Evolutionary conservation across 2,888 invertebrate species (phyloP), one percentile per base, ranked within the genome.

Genomic region (Charanyca ferruginea): DNA sequence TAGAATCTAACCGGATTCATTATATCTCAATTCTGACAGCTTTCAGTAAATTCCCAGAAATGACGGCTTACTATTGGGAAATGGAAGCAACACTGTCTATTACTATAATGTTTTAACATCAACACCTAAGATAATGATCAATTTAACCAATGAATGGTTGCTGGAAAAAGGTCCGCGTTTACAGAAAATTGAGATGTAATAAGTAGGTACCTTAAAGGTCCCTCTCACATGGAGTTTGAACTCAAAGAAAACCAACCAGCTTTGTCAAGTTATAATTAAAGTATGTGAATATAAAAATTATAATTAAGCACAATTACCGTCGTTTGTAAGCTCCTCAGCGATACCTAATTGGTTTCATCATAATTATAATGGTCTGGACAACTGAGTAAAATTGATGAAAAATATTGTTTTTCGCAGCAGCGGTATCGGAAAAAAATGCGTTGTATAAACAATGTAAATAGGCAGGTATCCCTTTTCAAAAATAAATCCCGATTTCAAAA

Each of bases 11-110:
- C 54, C 52, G 62, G 70, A 52, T 61, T 68, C 61, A 25, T 57
- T 22, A 57, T 53, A 75, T 68, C 38, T 35, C 25, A 53, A 35
- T 58, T n/a, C 48, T 35, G 75, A 55, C 55, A 74, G 67, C 54
- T 35, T 41, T 38, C 16, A 38, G 54, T 44, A 55, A 42, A 61
- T 68, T 68, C 52, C 28, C 1, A 41, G 73, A 73, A 25, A 54
- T 49, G 41, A 47, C 67, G 48, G 8, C 32, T 64, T n/a, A 47
- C 20, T 38, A 32, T 16, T 32, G 58, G 9, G 18, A 22, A 45
- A 49, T 42, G 28, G 47, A 57, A 55, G 23, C n/a, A 51, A 22
- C 8, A 3, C 42, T 53, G 52, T 49, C 42, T 45, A 28, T 71
- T 54, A 48, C 6, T n/a, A 0, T 32, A 35, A 28, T 38, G 28